Base-by-base conservation (phyloP, 1,140 invertebrate genomes). In the Drosophila gunungcola region DNA sequence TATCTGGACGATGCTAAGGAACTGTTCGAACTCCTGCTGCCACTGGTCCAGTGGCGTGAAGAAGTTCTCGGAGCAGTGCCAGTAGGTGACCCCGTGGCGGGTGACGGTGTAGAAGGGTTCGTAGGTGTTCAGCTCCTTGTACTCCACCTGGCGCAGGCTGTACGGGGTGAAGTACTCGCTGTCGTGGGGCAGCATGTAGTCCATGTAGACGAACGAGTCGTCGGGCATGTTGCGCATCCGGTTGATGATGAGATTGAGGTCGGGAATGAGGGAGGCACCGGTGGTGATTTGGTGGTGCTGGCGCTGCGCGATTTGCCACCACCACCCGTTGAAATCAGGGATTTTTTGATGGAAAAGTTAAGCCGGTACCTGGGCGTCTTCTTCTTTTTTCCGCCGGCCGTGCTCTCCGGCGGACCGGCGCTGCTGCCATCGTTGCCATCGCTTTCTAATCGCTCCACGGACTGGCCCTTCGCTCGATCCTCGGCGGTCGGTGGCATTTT, bases 161-260 rank as follows among this genome's bases (percentile, higher is more conserved):
- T 96, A 96, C 4, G 95, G 95, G 1, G 95, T 95, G 56, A 96
- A 96, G 80, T 94, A 94, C 75, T 95, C 94, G 53, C 95, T 96
- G 3, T 94, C 94, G 73, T 94, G 93, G 25, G 94, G 94, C 5
- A 95, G 94, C 46, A 95, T 94, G 80, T 96, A 96, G 34, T 94
- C 93, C 93, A 96, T 94, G 72, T 96, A 96, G 4, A 95, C 93
- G 81, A 96, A 96, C 6, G 93, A 93, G 55, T 93, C 91, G 11
- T 94, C 92, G 7, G 56, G 92, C 60, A 93, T 91, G 16, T 9
- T 27, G 2, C 78, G 69, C 77, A 80, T 74, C 5, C 64, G 52
- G 7, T 78, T 62, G 27, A 78, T 76, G 1, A 91, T 49, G 49
- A 90, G 21, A 61, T 91, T 91, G 0, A 91, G 60, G 4, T 62